Conservation (phyloP, 2,113 vertebrate genomes). For the Gila orcuttii region DNA sequence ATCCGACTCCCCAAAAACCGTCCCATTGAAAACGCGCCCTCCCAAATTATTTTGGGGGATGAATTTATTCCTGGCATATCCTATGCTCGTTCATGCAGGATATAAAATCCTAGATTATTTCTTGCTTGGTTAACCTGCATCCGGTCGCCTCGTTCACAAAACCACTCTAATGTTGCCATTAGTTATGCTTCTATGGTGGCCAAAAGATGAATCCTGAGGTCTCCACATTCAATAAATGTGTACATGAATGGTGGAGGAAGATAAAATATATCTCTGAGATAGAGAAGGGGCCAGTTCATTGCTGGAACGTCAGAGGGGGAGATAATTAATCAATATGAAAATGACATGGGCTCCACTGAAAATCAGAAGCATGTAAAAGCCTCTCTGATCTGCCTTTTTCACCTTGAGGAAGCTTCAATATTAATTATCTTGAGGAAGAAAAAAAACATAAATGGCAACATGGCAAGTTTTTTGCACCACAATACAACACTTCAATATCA, state of each 20-base stretch:
- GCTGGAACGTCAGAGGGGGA: slow-evolving; percentile 67
- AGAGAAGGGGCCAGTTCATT: slow-evolving; percentile 65
- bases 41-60: slow-evolving; percentile 72
- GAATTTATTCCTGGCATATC: slow-evolving; percentile 81
- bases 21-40: slow-evolving; percentile 63
- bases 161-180: slow-evolving; percentile 83
- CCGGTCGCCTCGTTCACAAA: slow-evolving; percentile 79
- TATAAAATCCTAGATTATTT: slow-evolving; percentile 86
- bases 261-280: slow-evolving; percentile 73
- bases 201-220: slow-evolving; percentile 81
- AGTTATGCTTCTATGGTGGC: slow-evolving; percentile 85
- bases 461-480: neutral
- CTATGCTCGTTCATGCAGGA: slow-evolving; percentile 79
- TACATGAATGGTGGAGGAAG: slow-evolving; percentile 78
- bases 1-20: slow-evolving; percentile 64
- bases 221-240: slow-evolving; percentile 78
- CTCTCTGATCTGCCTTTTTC: slow-evolving; percentile 35
- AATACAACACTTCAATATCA: neutral
- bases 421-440: slow-evolving; percentile 15
- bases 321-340: slow-evolving; percentile 66
- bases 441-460: neutral
- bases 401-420: slow-evolving; percentile 33
- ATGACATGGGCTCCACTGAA: slow-evolving; percentile 56
- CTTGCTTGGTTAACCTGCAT: slow-evolving; percentile 83
- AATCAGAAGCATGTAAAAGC: slow-evolving; percentile 54